Evolutionary conservation across 2,113 vertebrate genomes (phyloP), one percentile per base, ranked within the genome.

Genomic region (Bubalus kerabau): DNA sequence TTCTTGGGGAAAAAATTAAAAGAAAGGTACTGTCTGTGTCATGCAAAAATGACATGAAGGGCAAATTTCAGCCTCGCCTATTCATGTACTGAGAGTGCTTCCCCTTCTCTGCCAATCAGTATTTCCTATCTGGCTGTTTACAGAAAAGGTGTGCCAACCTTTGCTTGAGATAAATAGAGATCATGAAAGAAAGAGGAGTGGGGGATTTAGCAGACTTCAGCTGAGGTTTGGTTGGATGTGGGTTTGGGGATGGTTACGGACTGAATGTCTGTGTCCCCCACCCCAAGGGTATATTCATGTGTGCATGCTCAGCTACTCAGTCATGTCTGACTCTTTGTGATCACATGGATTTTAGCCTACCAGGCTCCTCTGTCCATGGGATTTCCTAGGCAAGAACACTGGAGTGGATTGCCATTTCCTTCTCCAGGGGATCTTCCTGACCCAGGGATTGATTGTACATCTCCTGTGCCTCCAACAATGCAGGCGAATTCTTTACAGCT

Each of bases 131-230:
- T 0, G 30, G 17, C 46, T 14, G 0, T 1, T 48, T 46, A 13
- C 82, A 3, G 28, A 28, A 24, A 36, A n/a, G 1, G 3, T 0
- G 0, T 9, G 11, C 23, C 26, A 2, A 26, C 2, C 16, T 36
- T 19, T 17, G 30, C 64, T 36, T 6, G 50, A 24, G 17, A 21
- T 4, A 36, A 14, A 48, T 1, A 15, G 21, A 9, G 40, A 3
- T 9, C 0, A 0, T 0, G 36, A 32, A 60, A 50, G 67, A 17
- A 30, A 19, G 62, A 2, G 2, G 28, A 2, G 1, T 5, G 1
- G 1, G 11, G 2, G 52, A 2, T 36, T 3, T 0, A 0, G 57
- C 23, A 6, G 24, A 19, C 78, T 36, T 3, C 2, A 26, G 40
- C 40, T 19, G 12, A 1, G 10, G 74, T 26, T 21, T 54, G 5